phyloP scores from a whole-genome alignment of 1,140 invertebrate species.

The Calycopis cecrops region DNA sequence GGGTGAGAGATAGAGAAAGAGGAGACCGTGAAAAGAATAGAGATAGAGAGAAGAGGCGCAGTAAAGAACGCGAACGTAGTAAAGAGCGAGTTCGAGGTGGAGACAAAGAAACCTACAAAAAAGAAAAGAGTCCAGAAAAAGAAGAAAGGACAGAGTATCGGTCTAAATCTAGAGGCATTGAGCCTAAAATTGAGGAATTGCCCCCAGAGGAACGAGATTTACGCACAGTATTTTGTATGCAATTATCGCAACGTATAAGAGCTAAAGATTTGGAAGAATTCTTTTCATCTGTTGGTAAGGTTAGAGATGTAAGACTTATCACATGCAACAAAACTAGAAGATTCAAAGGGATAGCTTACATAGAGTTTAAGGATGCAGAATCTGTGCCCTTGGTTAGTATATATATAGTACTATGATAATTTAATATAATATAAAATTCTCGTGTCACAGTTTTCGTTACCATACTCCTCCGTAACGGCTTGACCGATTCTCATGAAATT shows the following conservation, averaged over 20 bases:
- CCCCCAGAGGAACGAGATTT: slow-evolving; percentile 98
- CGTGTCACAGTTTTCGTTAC: no score
- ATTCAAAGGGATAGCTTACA: slow-evolving; percentile 99
- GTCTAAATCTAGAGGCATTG: slow-evolving; percentile 62
- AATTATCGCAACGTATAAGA: slow-evolving; percentile 94
- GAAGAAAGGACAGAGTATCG: slow-evolving; percentile 54
- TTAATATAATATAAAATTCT: no score
- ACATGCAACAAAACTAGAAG: slow-evolving; percentile 99
- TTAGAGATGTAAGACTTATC: slow-evolving; percentile 98
- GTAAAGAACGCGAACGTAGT: slow-evolving; percentile 42
- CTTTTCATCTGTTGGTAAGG: slow-evolving; percentile 98
- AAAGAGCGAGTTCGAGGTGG: slow-evolving; percentile 27
- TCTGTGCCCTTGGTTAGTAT: slow-evolving; percentile 92
- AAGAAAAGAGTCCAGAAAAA: slow-evolving; percentile 43
- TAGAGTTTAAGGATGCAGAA: slow-evolving; percentile 99
- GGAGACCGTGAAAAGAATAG: slow-evolving; percentile 40
- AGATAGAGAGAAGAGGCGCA: slow-evolving; percentile 52
- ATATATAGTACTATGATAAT: background rate
- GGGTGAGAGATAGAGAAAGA: slow-evolving; percentile 37
- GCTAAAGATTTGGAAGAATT: slow-evolving; percentile 99
- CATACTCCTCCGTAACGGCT: no score
- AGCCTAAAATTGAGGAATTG: slow-evolving; percentile 81
- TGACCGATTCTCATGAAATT: no score
- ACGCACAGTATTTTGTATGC: slow-evolving; percentile 98
- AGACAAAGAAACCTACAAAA: slow-evolving; percentile 27